Base-by-base conservation (phyloP, 2,113 vertebrate genomes). In the Engystomops pustulosus region DNA sequence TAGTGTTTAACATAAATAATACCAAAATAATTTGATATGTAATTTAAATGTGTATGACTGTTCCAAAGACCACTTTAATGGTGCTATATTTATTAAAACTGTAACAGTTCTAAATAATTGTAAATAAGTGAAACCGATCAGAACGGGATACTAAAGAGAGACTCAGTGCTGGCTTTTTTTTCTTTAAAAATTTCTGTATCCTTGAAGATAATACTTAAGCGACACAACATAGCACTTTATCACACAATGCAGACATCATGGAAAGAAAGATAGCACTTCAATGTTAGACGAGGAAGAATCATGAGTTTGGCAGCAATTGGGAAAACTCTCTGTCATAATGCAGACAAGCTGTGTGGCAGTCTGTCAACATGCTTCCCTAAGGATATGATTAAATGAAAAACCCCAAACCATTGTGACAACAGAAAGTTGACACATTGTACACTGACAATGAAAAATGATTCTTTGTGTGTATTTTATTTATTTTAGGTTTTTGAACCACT, bases 181-280 rank as follows among this genome's bases (percentile, higher is more conserved):
- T n/a, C 11, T 27, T 60, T 23, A 23, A 74, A 74, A 92, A 79
- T 87, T 89, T 89, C 85, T 85, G 53, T 51, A 75, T 32, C 23
- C 83, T 44, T 87, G 76, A 0, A 65, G 74, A 89, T 89, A 89
- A 89, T 87, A 86, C 74, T 86, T 88, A 89, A 87, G 75, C 83
- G 76, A 78, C 62, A 67, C 68, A 85, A 75, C 88, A 85, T 86
- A 80, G 60, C 67, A 85, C 77, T 93, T 92, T 91, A 92, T 91
- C 91, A 91, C 87, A 86, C 20, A 85, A 81, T 53, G 78, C 89
- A 92, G 90, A 67, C 86, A 84, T 75, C 68, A 87, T 88, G 89
- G 89, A 83, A 87, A 86, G 45, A 86, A 84, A 92, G 89, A 91
- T 89, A 91, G 74, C 47, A 80, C 53, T 89, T 90, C 86, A 80